Evolutionary conservation across 1,140 invertebrate species (phyloP).

Genomic region (Drosophila neocordata): DNA sequence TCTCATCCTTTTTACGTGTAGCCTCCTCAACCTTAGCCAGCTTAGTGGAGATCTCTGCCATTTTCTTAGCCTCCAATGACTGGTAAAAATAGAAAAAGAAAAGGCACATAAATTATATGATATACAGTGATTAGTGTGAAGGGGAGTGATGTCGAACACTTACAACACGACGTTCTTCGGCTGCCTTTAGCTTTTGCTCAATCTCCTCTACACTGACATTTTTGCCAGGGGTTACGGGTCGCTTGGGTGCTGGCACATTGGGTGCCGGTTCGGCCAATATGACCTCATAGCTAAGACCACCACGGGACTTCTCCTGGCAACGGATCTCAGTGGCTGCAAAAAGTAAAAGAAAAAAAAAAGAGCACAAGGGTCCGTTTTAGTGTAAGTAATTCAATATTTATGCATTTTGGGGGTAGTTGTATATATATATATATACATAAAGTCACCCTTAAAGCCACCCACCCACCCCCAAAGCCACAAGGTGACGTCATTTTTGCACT

Average conservation of each 20-base stretch:
- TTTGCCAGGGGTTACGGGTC: slow-evolving; percentile 85
- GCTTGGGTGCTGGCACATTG: slow-evolving; percentile 85
- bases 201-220: slow-evolving; percentile 91
- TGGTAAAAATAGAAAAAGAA: slow-evolving; percentile 64
- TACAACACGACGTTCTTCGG: slow-evolving; percentile 94
- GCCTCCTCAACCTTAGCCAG: slow-evolving; percentile 94
- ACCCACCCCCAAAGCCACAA: neutral
- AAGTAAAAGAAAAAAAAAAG: slow-evolving; percentile 14
- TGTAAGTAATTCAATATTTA: slow-evolving; percentile 61
- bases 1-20: slow-evolving; percentile 94
- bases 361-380: slow-evolving; percentile 10
- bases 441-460: slow-evolving; percentile 21
- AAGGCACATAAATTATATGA: neutral
- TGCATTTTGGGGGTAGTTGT: slow-evolving; percentile 37
- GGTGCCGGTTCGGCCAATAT: slow-evolving; percentile 92
- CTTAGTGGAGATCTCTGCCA: slow-evolving; percentile 91
- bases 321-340: slow-evolving; percentile 92
- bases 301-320: slow-evolving; percentile 94
- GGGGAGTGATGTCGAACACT: slow-evolving; percentile 54
- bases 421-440: neutral
- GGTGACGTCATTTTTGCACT: slow-evolving; percentile 40
- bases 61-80: slow-evolving; percentile 92
- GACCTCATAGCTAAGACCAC: slow-evolving; percentile 95
- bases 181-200: slow-evolving; percentile 94
- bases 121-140: neutral